These are phyloP conservation scores for Scomber colias DNA, from an alignment of 2,113 vertebrate genomes.

Conservation along the genomic window DNA sequence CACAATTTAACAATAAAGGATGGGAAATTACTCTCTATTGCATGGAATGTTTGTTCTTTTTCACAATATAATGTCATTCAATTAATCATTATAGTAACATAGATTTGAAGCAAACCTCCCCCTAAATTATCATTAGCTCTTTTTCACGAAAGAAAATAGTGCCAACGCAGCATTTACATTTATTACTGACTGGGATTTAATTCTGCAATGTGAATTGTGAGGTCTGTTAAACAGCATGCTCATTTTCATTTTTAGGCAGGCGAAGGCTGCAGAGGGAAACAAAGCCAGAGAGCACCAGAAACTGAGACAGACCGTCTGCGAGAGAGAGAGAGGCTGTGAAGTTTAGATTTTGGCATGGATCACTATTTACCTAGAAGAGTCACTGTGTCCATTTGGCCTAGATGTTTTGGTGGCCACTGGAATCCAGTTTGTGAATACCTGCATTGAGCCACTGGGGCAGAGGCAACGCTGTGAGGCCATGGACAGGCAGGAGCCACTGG, in stretches of 20 bases:
- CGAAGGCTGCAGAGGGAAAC: conserved; percentile 46
- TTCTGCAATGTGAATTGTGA: conserved; percentile 62
- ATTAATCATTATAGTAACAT: conserved; percentile 59
- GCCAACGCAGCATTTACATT: conserved; percentile 66
- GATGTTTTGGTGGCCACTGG: conserved; percentile 78
- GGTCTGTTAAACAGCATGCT: conserved; percentile 58
- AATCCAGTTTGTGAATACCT: conserved; percentile 82
- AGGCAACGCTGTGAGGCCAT: conserved; percentile 67
- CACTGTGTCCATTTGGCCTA: conserved; percentile 74
- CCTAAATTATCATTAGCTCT: conserved; percentile 60
- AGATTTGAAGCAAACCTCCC: conserved; percentile 56
- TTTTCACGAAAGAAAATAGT: conserved; percentile 61
- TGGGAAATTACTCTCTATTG: conserved; percentile 57
- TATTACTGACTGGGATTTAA: conserved; percentile 70
- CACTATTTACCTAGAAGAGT: conserved; percentile 82
- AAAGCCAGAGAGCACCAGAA: conserved; percentile 54
- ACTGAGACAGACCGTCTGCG: conserved; percentile 33
- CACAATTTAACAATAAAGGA: conserved; percentile 60
- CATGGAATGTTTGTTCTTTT: conserved; percentile 52
- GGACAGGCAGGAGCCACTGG: conserved; percentile 81
- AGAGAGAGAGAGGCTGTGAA: conserved; percentile 17
- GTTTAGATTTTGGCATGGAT: conserved; percentile 55
- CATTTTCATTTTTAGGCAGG: conserved; percentile 62
- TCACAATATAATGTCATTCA: conserved; percentile 53
- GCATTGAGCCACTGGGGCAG: conserved; percentile 78